phyloP scores from a whole-genome alignment of 2,113 vertebrate species.

The Rhinoptilus africanus region DNA sequence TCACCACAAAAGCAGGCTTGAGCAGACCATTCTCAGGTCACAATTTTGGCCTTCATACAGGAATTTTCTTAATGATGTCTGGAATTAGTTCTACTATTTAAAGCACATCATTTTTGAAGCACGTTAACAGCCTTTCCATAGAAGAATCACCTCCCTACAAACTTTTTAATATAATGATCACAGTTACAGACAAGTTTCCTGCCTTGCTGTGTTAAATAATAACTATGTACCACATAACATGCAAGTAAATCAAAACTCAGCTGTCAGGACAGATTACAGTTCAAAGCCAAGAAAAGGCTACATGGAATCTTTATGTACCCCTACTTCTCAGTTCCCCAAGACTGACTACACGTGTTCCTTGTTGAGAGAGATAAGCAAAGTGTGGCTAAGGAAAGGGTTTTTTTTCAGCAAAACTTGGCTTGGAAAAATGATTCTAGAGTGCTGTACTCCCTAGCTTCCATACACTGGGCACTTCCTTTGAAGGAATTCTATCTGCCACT shows the following conservation, averaged over 20 bases:
- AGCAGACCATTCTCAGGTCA: not conserved
- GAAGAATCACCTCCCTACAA: not conserved
- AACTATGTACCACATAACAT: not conserved
- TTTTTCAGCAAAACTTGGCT: not conserved
- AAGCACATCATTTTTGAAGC: not conserved
- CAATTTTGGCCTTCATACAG: not conserved
- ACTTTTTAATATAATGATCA: not conserved
- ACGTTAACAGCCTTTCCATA: not conserved
- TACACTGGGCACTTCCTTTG: not conserved
- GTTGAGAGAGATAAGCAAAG: not conserved
- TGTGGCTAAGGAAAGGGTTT: not conserved
- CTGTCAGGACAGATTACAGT: not conserved
- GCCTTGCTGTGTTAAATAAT: not conserved
- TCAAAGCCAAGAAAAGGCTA: not conserved
- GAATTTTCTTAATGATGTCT: not conserved
- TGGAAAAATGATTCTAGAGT: not conserved
- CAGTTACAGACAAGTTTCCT: not conserved
- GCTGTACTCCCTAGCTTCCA: not conserved
- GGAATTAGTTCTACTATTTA: not conserved
- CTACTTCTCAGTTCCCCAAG: not conserved
- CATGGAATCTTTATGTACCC: not conserved
- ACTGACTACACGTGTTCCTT: not conserved
- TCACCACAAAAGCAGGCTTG: not conserved
- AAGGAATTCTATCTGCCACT: not conserved
- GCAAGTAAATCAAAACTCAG: not conserved